Evolutionary conservation across 2,113 vertebrate species (phyloP).

Genomic region (Marcusenius ussheri): DNA sequence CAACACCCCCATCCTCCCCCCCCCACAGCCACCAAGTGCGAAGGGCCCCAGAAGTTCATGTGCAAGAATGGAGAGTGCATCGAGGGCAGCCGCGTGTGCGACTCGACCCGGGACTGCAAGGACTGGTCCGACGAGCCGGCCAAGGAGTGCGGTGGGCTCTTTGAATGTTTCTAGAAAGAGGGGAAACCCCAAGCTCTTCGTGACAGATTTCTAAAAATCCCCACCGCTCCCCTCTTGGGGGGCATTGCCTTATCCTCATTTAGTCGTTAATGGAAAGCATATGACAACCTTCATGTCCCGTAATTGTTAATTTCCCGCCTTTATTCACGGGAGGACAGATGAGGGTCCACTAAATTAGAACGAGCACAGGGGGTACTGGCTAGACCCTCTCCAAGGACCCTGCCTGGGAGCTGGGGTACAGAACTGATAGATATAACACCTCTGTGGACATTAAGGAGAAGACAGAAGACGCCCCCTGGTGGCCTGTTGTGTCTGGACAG

Average conservation of each 20-base stretch:
- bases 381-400: not conserved
- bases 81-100: slow-evolving; percentile 85
- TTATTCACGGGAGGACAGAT: not conserved
- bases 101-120: slow-evolving; percentile 86
- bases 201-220: not conserved
- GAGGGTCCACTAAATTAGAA: too few species aligned
- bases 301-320: slow-evolving; percentile 4
- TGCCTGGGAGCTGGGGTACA: not conserved
- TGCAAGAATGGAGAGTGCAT: slow-evolving; percentile 96
- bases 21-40: slow-evolving; percentile 78
- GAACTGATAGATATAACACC: not conserved
- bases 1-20: not conserved
- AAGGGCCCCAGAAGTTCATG: slow-evolving; percentile 85
- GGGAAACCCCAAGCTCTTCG: not conserved
- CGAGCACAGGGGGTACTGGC: not conserved
- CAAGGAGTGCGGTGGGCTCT: slow-evolving; percentile 82
- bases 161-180: not conserved
- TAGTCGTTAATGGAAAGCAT: slow-evolving; percentile 11
- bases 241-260: not conserved
- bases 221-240: not conserved
- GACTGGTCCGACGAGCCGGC: slow-evolving; percentile 94
- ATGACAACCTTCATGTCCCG: not conserved
- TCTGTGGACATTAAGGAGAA: not conserved
- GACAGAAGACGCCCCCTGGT: not conserved
- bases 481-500: not conserved